These are phyloP conservation scores for Seladonia tumulorum DNA, from an alignment of 2,888 invertebrate genomes.

Conservation along the genomic window DNA sequence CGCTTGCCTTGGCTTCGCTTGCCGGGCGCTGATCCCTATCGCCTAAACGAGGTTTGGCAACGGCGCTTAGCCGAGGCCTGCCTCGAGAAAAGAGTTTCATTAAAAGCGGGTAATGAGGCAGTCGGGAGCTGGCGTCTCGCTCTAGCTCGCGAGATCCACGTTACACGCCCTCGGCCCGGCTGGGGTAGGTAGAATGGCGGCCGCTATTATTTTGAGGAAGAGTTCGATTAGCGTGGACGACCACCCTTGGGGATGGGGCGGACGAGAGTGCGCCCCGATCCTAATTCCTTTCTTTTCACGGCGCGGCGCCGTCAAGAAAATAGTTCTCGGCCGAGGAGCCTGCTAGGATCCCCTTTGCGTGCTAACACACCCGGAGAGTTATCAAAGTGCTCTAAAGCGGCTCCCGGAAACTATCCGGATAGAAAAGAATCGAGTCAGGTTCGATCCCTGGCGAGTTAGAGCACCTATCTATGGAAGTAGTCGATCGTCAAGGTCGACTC, in stretches of 20 bases:
- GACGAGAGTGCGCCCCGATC: constrained; percentile 42
- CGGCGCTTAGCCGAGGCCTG: constrained; percentile 77
- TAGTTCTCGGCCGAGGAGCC: neutral
- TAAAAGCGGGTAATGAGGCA: constrained; percentile 79
- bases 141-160: constrained; percentile 65
- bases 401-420: neutral
- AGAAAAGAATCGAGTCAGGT: neutral
- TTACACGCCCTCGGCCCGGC: constrained; percentile 42
- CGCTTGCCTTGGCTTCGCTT: constrained; percentile 43
- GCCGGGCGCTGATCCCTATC: constrained; percentile 82
- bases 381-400: neutral
- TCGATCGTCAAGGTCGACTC: constrained; percentile 13
- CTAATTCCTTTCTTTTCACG: constrained; percentile 55
- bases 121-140: constrained; percentile 69
- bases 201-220: constrained; percentile 71
- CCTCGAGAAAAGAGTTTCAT: constrained; percentile 82
- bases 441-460: too few species aligned
- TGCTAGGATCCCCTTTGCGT: neutral
- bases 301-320: neutral
- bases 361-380: neutral
- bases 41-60: constrained; percentile 83
- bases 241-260: constrained; percentile 55
- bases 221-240: constrained; percentile 73
- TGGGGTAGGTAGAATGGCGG: constrained; percentile 24
- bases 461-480: neutral